Conservation (phyloP, 2,888 invertebrate species). For the Lamellibrachia columna region DNA sequence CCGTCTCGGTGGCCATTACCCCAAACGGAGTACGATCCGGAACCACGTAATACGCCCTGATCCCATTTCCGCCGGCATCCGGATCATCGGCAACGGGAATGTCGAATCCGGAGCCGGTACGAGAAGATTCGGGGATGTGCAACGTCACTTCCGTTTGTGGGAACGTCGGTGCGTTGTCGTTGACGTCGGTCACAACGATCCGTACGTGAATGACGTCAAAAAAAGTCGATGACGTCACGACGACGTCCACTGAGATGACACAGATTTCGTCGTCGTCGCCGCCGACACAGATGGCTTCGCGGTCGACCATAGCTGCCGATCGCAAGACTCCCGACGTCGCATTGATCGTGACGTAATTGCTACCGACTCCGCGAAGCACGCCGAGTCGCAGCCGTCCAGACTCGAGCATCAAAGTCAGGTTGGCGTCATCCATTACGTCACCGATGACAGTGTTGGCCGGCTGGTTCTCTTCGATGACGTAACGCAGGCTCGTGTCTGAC, state of each 20-base stretch:
- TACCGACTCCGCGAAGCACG: background rate
- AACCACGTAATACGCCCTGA: background rate
- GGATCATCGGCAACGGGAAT: background rate
- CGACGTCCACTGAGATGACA: background rate
- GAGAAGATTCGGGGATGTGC: background rate
- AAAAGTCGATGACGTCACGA: background rate
- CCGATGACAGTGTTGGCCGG: background rate
- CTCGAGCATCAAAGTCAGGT: background rate
- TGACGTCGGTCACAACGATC: background rate
- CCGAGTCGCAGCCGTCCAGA: background rate
- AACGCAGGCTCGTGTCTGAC: background rate
- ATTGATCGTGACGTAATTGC: background rate
- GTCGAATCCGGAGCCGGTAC: background rate
- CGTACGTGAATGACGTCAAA: background rate
- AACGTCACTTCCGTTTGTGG: background rate
- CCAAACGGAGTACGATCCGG: background rate
- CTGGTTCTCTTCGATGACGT: background rate
- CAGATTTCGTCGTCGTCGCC: background rate
- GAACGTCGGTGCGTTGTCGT: conserved; percentile 10
- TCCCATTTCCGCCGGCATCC: background rate
- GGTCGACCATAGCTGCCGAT: background rate
- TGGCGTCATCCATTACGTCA: background rate
- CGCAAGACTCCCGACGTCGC: background rate
- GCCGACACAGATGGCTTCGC: conserved; percentile 1
- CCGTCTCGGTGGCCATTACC: background rate